Base-by-base conservation (phyloP, 2,797 vertebrate genomes). In the Sternotherus odoratus region DNA sequence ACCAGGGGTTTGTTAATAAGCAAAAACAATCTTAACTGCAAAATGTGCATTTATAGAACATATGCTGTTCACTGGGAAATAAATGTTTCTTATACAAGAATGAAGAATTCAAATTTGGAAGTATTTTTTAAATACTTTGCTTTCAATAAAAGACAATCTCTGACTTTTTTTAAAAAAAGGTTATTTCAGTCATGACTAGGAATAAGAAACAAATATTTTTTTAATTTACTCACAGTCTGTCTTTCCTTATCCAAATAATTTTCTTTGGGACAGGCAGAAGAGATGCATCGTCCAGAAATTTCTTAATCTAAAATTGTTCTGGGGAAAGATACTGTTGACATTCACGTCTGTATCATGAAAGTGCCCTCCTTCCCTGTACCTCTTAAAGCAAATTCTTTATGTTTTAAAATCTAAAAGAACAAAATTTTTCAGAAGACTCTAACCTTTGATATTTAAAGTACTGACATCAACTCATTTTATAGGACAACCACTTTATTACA, bases 401-500 rank as follows among this genome's bases (percentile, higher is more conserved):
- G 17, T n/a, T n/a, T 36, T 66, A 66, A 36, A n/a, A 66, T 8
- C 17, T 36, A n/a, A 56, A 56, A n/a, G 60, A 66, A 36, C 60
- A 17, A 63, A 36, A n/a, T 66, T 33, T 10, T 66, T 66, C 8
- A 21, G n/a, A 66, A 21, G 49, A 75, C 66, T 10, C 72, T 87
- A 89, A 85, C 85, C 48, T 16, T 1, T 8, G 12, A 28, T 49
- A 77, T 28, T 5, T 69, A n/a, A n/a, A n/a, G 49, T 16, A 46
- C 19, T 92, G 79, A 83, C 74, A 6, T 1, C 43, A 10, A 23
- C 16, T 57, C 79, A 60, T 77, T 33, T 79, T 53, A 93, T 85
- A 96, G 93, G 95, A 97, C 97, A 96, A 96, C 94, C 97, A 97
- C 97, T 97, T 97, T 97, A 97, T 97, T 97, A 97, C 96, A 97